Base-by-base conservation (phyloP, 2,888 invertebrate species). In the Drosophila austrosaltans region DNA sequence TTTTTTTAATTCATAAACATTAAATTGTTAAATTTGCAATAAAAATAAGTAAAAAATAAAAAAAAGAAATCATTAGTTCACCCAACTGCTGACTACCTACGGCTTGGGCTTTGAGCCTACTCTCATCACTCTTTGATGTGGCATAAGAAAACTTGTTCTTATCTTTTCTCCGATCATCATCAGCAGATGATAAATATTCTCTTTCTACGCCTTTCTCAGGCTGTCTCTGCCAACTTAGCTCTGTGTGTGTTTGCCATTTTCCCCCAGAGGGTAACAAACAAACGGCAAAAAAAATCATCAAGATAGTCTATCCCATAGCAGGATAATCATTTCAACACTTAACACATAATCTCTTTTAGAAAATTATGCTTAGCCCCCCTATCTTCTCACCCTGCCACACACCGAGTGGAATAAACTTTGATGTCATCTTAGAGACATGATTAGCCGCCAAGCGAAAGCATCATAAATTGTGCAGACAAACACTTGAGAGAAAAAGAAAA, bases 281-380 rank as follows among this genome's bases (percentile, higher is more conserved):
- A 65, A 66, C 44, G 36, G 48, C 22, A 48, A 25, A 48, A 40
- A 12, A 40, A 66, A 65, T 61, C 44, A 66, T 68, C 73, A 56
- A 67, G 79, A 69, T 82, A 59, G 66, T 59, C 44, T n/a, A 66
- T 63, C 69, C 53, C 16, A 67, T 63, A 72, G 36, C 57, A 77
- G 82, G 83, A 87, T 87, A 87, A 88, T 82, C 75, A 82, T 77
- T 82, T 57, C 22, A 57, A 57, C 88, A 86, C 86, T 82, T 87
- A 82, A 75, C 82, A 82, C 82, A 82, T 82, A 88, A 85, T 85
- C 73, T 57, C 39, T 39, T 53, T 57, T 39, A 57, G 36, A 39
- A 57, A 57, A 57, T 57, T 22, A 57, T 57, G 57, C 48, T 48
- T 30, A 22, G 12, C 57, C 57, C 57, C 36, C 6, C 16, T 16